A percentile compares a stretch with the other conserved stretches of the same genome.
Evolutionary conservation across 64 coral and sea anemone genomes (phyloP).

Genomic region (Exaiptasia diaphana): DNA sequence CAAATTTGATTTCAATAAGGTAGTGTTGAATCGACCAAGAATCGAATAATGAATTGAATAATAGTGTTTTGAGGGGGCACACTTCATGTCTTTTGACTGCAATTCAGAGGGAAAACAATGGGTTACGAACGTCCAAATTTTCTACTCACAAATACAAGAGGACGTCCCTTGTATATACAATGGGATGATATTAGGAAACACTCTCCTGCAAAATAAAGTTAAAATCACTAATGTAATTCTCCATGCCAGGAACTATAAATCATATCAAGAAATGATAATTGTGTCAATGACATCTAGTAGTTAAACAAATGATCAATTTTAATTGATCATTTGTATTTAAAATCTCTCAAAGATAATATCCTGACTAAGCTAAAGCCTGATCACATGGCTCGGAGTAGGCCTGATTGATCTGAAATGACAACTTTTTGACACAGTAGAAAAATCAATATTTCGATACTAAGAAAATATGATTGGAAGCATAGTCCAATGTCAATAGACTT

Average conservation of each 20-base stretch:
- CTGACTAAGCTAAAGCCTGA: not conserved
- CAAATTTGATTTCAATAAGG: too few relatives aligned
- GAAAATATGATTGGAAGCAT: too few relatives aligned
- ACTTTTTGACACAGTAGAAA: not conserved
- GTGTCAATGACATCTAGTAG: not conserved
- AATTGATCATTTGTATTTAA: not conserved
- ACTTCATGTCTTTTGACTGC: too few relatives aligned
- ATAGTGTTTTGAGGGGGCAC: too few relatives aligned
- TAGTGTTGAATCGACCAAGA: too few relatives aligned
- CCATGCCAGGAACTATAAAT: not conserved
- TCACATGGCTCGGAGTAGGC: not conserved
- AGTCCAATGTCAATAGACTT: too few relatives aligned
- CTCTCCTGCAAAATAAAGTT: conserved; percentile 26
- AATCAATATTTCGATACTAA: too few relatives aligned
- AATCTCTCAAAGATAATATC: not conserved
- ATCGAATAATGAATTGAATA: too few relatives aligned
- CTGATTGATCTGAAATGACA: not conserved
- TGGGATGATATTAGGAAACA: conserved; percentile 72
- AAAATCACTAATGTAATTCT: not conserved
- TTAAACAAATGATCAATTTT: not conserved
- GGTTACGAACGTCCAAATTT: too few relatives aligned
- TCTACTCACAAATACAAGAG: conserved; percentile 55
- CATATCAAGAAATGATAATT: not conserved
- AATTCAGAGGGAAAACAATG: too few relatives aligned
- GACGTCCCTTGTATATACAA: conserved; percentile 62